Percentiles rank a stretch among this genome's conserved stretches.
Evolutionary conservation across 2,113 vertebrate genomes (phyloP).

Genomic region (Tichodroma muraria): DNA sequence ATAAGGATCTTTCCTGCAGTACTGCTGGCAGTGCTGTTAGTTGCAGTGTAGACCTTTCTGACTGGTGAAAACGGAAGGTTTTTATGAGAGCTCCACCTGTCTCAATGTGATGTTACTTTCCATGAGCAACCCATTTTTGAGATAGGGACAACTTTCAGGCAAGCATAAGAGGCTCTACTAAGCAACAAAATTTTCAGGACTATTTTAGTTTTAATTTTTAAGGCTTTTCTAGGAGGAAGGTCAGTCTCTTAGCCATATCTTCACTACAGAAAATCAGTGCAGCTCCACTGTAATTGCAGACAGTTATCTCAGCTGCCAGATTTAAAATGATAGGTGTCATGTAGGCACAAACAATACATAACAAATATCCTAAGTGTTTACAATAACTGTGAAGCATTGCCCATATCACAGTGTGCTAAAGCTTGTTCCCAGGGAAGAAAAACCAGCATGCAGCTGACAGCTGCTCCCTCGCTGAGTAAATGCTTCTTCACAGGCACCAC

Average conservation of each 20-base stretch:
- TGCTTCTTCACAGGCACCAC: not conserved
- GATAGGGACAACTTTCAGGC: not conserved
- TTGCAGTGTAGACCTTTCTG: not conserved
- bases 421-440: not conserved
- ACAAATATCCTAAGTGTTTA: not conserved
- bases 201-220: not conserved
- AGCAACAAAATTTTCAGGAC: not conserved
- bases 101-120: not conserved
- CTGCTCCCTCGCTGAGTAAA: conserved; percentile 23
- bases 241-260: not conserved
- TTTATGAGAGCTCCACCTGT: not conserved
- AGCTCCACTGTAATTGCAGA: not conserved
- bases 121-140: not conserved
- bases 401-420: not conserved
- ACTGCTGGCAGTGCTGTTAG: not conserved
- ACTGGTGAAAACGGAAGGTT: not conserved
- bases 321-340: not conserved
- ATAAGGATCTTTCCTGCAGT: not conserved
- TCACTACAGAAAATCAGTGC: not conserved
- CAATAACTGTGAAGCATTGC: not conserved
- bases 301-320: not conserved
- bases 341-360: not conserved
- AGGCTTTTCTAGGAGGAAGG: not conserved
- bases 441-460: conserved; percentile 42
- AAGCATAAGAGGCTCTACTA: not conserved